Base-by-base conservation (phyloP, 2,113 vertebrate genomes). In the Corythoichthys haematopterus region DNA sequence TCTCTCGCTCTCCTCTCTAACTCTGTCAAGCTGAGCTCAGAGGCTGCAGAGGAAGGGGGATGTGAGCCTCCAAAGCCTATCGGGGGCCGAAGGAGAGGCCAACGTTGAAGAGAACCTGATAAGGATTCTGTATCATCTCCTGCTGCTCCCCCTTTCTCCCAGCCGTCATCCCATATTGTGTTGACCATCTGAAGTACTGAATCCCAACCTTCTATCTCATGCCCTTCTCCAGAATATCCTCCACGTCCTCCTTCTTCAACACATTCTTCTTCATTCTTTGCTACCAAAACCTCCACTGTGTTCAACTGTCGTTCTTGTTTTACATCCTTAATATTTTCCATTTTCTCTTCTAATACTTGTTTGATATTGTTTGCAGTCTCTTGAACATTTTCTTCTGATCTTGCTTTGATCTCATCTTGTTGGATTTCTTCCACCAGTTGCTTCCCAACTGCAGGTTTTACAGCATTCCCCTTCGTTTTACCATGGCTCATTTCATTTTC, bases 1-100 rank as follows among this genome's bases (percentile, higher is more conserved):
- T 92, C 88, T 75, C 82, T 75, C 60, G 87, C 88, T 72, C 90
- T 75, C 64, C 81, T 85, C 66, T 92, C 91, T 51, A 93, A 61
- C 71, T 91, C 92, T 2, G 87, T 82, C 43, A 92, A 75, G 70
- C 91, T 90, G 48, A 91, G 85, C 78, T 91, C 91, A 0, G 92
- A 93, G 37, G 90, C 90, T 6, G 90, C 88, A 0, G 87, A 87
- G 12, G 92, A 92, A 0, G 92, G 89, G 0, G 92, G 91, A 12
- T 92, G 88, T 1, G 91, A 91, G 13, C 90, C 91, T n/a, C 92
- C 92, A 6, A 92, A 93, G 50, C 92, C 92, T 0, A 89, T 47
- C 0, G 92, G 92, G 2, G 92, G 92, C 46, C 86, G 79, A 40
- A 93, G 87, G 33, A 93, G 86, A 40, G 92, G 92, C 92, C 92